These are phyloP conservation scores for Colletes collaris DNA, from an alignment of 2,888 invertebrate species.

Conservation along the genomic window DNA sequence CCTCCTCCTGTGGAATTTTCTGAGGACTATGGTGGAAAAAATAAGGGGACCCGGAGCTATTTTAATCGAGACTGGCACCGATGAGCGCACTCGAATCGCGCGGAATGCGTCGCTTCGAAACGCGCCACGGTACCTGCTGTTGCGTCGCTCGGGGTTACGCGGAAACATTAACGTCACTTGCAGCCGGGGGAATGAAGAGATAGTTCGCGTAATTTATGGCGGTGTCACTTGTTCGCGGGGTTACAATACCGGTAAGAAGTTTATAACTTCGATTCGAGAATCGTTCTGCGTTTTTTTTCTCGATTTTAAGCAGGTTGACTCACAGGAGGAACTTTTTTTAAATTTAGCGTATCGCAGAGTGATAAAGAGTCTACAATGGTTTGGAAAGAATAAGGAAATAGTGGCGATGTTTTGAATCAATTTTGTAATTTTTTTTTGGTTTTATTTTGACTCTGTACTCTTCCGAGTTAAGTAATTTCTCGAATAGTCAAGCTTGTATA, in stretches of 20 bases:
- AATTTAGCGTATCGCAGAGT: too few relatives aligned
- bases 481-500: too few relatives aligned
- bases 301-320: not conserved
- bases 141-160: not conserved
- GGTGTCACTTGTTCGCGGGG: constrained; percentile 11
- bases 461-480: too few relatives aligned
- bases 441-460: too few relatives aligned
- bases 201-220: constrained; percentile 32
- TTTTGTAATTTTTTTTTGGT: too few relatives aligned
- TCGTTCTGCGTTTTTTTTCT: not conserved
- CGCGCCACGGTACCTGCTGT: not conserved
- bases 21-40: constrained; percentile 1
- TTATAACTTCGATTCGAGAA: constrained; percentile 15
- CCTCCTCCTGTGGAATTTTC: constrained; percentile 17
- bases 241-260: constrained; percentile 14
- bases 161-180: constrained; percentile 35
- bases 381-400: too few relatives aligned
- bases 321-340: not conserved
- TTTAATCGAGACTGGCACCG: not conserved
- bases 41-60: not conserved
- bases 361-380: too few relatives aligned
- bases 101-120: not conserved
- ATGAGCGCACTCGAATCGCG: not conserved
- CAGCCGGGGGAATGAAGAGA: constrained; percentile 31
- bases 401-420: too few relatives aligned